phyloP scores from a whole-genome alignment of 2,797 vertebrate species.

The Myotis daubentonii region DNA sequence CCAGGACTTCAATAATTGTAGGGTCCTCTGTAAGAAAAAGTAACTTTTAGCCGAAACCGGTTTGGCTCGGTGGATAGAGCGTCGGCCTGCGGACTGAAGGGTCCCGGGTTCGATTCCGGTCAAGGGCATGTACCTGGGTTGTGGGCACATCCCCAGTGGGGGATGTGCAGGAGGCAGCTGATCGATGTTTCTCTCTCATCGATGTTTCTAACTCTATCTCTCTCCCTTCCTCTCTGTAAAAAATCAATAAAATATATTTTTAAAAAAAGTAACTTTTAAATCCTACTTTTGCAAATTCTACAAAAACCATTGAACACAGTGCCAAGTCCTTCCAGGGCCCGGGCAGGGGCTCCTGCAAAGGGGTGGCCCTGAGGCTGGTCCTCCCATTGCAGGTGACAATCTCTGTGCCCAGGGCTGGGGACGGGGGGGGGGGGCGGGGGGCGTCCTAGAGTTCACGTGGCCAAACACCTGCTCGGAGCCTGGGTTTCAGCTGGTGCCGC shows the following conservation, averaged over 20 bases:
- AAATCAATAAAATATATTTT: no score
- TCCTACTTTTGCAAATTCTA: background rate
- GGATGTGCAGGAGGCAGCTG: no score
- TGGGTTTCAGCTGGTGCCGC: background rate
- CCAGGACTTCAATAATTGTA: background rate
- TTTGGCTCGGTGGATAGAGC: no score
- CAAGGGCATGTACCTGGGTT: no score
- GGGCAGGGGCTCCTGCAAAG: background rate
- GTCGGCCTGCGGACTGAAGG: no score
- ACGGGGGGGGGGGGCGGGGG: background rate
- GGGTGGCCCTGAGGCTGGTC: background rate
- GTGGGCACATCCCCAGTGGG: no score
- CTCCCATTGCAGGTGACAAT: background rate
- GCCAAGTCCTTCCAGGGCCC: background rate
- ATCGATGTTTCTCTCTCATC: no score
- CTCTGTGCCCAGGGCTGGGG: background rate
- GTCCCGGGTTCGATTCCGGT: no score
- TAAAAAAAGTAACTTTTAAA: background rate
- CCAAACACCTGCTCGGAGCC: background rate
- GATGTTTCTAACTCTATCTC: no score
- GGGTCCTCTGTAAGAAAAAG: background rate
- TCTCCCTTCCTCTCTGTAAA: no score
- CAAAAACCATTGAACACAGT: background rate
- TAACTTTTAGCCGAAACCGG: no score
- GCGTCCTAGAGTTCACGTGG: no score